Evolutionary conservation across 2,113 vertebrate species (phyloP).

Genomic region (Cynopterus brachyotis): DNA sequence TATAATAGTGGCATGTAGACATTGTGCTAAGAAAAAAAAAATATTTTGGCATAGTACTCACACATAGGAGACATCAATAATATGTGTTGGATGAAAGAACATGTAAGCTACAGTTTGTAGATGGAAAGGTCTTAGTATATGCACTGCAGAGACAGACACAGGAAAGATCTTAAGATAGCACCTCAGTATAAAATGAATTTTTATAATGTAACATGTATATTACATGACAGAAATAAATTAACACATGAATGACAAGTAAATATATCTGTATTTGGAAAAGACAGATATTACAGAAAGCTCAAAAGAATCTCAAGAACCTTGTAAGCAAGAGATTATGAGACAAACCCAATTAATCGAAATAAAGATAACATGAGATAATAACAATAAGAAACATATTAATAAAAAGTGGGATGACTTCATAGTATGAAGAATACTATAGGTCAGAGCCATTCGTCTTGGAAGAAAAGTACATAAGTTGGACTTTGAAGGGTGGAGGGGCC

Average conservation of each 20-base stretch:
- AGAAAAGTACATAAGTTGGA: not conserved
- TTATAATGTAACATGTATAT: not conserved
- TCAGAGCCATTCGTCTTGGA: not conserved
- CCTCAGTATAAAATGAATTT: not conserved
- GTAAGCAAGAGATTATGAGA: not conserved
- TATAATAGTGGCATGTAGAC: not conserved
- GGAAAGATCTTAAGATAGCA: not conserved
- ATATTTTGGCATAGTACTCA: not conserved
- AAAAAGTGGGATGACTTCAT: not conserved
- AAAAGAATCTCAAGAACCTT: not conserved
- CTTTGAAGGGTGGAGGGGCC: not conserved
- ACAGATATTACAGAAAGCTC: not conserved
- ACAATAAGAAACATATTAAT: not conserved
- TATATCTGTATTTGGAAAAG: not conserved
- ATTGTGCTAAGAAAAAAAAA: not conserved
- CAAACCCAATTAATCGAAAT: not conserved
- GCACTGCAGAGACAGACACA: not conserved
- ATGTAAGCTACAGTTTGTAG: not conserved
- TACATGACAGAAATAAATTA: not conserved
- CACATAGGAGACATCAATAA: not conserved
- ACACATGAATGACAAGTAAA: not conserved
- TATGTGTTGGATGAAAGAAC: not conserved
- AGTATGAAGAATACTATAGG: not conserved
- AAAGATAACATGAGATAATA: not conserved
- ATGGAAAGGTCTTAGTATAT: not conserved